Evolutionary conservation across 2,888 invertebrate genomes (phyloP), one percentile per base, ranked within the genome.

Genomic region (Polymixis flavicincta): DNA sequence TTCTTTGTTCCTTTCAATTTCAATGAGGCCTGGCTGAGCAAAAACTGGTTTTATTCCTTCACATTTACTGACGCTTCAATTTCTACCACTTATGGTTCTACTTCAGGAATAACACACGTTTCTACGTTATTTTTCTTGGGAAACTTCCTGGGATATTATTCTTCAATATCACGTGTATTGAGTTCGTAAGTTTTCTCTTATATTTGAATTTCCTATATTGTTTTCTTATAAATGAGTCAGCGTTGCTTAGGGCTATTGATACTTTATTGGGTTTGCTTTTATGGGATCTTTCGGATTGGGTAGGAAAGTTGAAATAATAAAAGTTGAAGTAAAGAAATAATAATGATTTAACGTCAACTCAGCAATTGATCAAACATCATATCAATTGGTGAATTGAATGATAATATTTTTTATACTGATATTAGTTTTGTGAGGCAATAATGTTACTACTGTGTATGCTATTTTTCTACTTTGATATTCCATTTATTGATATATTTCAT

Each of bases 201-300:
- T 73, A 76, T 86, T 86, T 77, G 74, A 86, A 86, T 86, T 76
- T 78, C 28, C 60, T 54, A 55, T 79, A 65, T 83, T 80, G 57
- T 70, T 77, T 85, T 80, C 22, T 73, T 54, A 73, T 71, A 63
- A 82, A 81, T 61, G 71, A 61, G 17, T 70, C 48, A 19, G 32
- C 32, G 9, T 70, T 57, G 74, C 87, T 81, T 75, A 22, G 28
- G 76, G 80, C 74, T 73, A 72, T 57, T 50, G 17, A n/a, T 63
- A 48, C n/a, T 37, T 54, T 50, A 59, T 72, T 61, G 17, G 28
- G 9, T 13, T 82, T n/a, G 19, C 45, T 64, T 37, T 6, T 28
- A 11, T 45, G 54, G 45, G 14, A 22, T 45, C 6, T 45, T 17
- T 54, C 2, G 37, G n/a, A 60, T 80, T 64, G 45, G 32, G 5